These are phyloP conservation scores for Halichoerus grypus DNA, from an alignment of 2,113 vertebrate genomes.

Conservation along the genomic window DNA sequence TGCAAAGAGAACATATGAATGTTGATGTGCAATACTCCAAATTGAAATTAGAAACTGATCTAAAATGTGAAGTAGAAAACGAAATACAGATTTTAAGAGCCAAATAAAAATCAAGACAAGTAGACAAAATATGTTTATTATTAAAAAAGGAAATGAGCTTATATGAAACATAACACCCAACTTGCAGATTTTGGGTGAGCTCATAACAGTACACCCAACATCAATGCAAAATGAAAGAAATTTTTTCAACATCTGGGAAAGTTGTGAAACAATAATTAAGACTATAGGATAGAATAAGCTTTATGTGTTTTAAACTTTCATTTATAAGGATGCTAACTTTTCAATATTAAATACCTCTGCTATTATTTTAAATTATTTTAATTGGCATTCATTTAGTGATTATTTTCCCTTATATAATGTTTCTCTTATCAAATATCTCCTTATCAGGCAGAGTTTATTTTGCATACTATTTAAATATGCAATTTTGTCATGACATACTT, in stretches of 20 bases:
- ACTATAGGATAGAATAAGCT: neutral
- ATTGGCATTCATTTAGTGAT: neutral
- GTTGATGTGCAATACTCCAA: neutral
- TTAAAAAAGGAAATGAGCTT: slow-evolving; percentile 12
- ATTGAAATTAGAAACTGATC: neutral
- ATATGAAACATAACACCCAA: neutral
- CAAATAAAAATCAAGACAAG: neutral
- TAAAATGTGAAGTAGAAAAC: neutral
- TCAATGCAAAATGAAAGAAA: neutral
- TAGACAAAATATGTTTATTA: neutral
- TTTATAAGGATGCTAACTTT: neutral
- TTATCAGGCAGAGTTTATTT: neutral
- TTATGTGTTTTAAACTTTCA: neutral
- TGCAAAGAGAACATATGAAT: neutral
- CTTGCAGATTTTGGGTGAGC: neutral
- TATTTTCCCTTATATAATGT: neutral
- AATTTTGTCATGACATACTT: neutral
- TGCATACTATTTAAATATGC: neutral
- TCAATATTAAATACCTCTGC: neutral
- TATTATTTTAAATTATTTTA: slow-evolving; percentile 17
- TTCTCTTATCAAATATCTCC: neutral
- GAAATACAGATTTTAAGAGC: neutral
- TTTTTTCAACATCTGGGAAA: neutral
- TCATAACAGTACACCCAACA: neutral
- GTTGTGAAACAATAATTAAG: neutral